These are phyloP conservation scores for Urophycis tenuis DNA, from an alignment of 2,797 vertebrate species.

Conservation along the genomic window DNA sequence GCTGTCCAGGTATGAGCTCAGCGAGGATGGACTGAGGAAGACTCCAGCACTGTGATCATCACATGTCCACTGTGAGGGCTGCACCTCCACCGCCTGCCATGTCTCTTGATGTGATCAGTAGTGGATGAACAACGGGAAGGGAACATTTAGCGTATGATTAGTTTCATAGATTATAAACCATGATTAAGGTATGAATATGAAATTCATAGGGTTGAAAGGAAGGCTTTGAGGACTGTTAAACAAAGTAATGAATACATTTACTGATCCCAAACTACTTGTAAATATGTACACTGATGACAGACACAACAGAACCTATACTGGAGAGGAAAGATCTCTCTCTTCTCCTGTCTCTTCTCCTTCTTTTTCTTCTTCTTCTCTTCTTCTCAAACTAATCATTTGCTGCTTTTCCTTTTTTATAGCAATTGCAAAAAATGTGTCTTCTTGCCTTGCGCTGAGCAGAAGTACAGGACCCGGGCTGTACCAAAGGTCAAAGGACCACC, in stretches of 20 bases:
- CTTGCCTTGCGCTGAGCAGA: not conserved
- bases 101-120: not conserved
- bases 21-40: slow-evolving; percentile 76
- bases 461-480: slow-evolving; percentile 11
- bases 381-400: slow-evolving; percentile 49
- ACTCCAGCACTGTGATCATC: slow-evolving; percentile 62
- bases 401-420: slow-evolving; percentile 31
- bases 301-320: slow-evolving; percentile 8
- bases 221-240: slow-evolving; percentile 26
- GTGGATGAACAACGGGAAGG: slow-evolving; percentile 27
- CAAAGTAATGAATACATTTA: slow-evolving; percentile 20
- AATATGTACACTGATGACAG: slow-evolving; percentile 68
- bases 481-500: no score
- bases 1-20: slow-evolving; percentile 88
- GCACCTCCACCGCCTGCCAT: not conserved
- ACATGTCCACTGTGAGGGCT: slow-evolving; percentile 37
- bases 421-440: not conserved
- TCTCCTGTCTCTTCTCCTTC: not conserved
- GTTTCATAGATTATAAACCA: not conserved
- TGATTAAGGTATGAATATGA: not conserved
- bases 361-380: slow-evolving; percentile 15
- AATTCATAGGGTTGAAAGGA: slow-evolving; percentile 40
- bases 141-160: slow-evolving; percentile 11
- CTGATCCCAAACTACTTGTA: slow-evolving; percentile 66
- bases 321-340: slow-evolving; percentile 2